Conservation (phyloP, 2,888 invertebrate genomes). For the Spilosoma lubricipeda region DNA sequence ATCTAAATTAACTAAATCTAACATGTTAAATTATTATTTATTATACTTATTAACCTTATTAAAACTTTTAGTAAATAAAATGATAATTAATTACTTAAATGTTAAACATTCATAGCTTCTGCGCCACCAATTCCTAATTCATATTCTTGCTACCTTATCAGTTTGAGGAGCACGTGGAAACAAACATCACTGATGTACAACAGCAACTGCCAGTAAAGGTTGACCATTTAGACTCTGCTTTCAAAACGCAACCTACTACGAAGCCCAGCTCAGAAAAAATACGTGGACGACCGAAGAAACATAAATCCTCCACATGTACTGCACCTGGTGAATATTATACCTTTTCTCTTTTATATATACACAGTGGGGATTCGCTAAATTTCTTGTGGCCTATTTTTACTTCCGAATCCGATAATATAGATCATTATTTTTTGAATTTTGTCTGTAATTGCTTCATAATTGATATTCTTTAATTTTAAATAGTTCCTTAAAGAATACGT, state of each 20-base stretch:
- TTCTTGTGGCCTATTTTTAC: too few species aligned
- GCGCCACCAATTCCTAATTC: background rate
- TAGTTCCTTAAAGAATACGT: too few species aligned
- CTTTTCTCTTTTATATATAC: background rate
- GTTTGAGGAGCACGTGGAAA: slow-evolving; percentile 96
- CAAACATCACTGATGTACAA: slow-evolving; percentile 93
- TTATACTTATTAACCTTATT: too few species aligned
- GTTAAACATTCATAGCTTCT: background rate
- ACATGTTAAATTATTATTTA: too few species aligned
- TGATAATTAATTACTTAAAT: too few species aligned
- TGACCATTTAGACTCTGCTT: slow-evolving; percentile 92
- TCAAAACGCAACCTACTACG: slow-evolving; percentile 85
- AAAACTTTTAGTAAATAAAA: too few species aligned
- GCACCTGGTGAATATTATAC: slow-evolving; percentile 43
- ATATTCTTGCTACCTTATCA: slow-evolving; percentile 60
- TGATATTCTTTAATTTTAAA: too few species aligned
- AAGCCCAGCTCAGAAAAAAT: slow-evolving; percentile 76
- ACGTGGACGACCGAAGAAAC: slow-evolving; percentile 83
- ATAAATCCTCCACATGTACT: slow-evolving; percentile 60
- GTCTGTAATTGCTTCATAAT: too few species aligned
- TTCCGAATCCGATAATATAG: too few species aligned
- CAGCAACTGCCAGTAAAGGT: slow-evolving; percentile 95
- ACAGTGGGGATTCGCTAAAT: too few species aligned
- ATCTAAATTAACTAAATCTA: too few species aligned
- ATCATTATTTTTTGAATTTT: too few species aligned